These are phyloP conservation scores for Criorhina ranunculi DNA, from an alignment of 2,888 invertebrate genomes.

Conservation along the genomic window DNA sequence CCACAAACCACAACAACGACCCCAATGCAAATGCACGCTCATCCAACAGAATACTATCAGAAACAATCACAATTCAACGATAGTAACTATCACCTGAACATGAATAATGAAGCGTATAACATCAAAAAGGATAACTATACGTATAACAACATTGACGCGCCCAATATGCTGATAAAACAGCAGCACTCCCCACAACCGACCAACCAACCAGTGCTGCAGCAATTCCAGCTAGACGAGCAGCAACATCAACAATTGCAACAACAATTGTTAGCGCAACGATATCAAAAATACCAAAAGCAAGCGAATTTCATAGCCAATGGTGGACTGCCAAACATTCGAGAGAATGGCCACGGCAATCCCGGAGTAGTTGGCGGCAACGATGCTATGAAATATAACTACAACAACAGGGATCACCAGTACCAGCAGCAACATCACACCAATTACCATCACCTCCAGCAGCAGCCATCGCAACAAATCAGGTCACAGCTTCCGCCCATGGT, in stretches of 20 bases:
- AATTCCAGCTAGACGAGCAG: slow-evolving; percentile 80
- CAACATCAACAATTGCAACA: slow-evolving; percentile 78
- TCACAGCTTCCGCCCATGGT: slow-evolving; percentile 84
- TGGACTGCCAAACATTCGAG: slow-evolving; percentile 83
- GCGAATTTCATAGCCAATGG: slow-evolving; percentile 82
- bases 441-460: slow-evolving; percentile 62
- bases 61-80: slow-evolving; percentile 83
- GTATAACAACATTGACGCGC: slow-evolving; percentile 80
- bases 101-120: slow-evolving; percentile 83
- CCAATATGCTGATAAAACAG: slow-evolving; percentile 77
- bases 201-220: slow-evolving; percentile 80
- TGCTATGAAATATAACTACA: slow-evolving; percentile 70
- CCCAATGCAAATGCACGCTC: slow-evolving; percentile 79
- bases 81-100: slow-evolving; percentile 81
- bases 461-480: slow-evolving; percentile 63
- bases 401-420: slow-evolving; percentile 72
- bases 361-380: slow-evolving; percentile 77
- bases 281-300: slow-evolving; percentile 82
- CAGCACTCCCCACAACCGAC: slow-evolving; percentile 76
- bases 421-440: slow-evolving; percentile 65
- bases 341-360: slow-evolving; percentile 80
- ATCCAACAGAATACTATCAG: slow-evolving; percentile 83
- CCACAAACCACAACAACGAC: slow-evolving; percentile 75
- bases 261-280: slow-evolving; percentile 80
- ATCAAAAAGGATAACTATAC: slow-evolving; percentile 82